Evolutionary conservation across 2,888 invertebrate genomes (phyloP).

Genomic region (Atherix ibis): DNA sequence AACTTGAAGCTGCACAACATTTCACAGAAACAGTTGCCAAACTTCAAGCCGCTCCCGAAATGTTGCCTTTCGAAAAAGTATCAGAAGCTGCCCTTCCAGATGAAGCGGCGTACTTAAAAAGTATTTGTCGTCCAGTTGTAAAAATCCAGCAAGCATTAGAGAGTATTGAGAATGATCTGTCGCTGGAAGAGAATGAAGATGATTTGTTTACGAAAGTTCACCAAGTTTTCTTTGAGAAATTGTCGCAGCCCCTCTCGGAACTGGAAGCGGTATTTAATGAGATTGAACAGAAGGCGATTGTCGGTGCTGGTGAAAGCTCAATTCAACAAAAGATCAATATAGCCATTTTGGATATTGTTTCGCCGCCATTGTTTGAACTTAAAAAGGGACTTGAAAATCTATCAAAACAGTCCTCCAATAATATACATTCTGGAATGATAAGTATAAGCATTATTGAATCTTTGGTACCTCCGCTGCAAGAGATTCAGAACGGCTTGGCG

Average conservation of each 20-base stretch:
- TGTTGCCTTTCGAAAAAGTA: conserved; percentile 21
- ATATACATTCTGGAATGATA: conserved; percentile 25
- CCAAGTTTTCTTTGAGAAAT: conserved; percentile 22
- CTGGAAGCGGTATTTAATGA: conserved; percentile 21
- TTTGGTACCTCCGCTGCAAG: conserved; percentile 40
- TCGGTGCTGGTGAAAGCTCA: conserved; percentile 16
- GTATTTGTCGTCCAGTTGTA: conserved; percentile 30
- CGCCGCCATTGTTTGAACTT: conserved; percentile 45
- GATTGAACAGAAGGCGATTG: conserved; percentile 20
- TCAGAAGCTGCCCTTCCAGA: conserved; percentile 23
- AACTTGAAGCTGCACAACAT: conserved; percentile 29
- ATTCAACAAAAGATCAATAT: conserved; percentile 36
- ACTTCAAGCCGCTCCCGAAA: conserved; percentile 22
- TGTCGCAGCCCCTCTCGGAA: conserved; percentile 24
- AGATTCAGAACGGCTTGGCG: conserved; percentile 39
- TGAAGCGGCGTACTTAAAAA: conserved; percentile 26
- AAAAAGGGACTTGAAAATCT: conserved; percentile 41
- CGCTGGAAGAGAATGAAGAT: conserved; percentile 26
- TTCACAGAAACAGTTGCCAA: conserved; percentile 29
- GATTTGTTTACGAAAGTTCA: conserved; percentile 26
- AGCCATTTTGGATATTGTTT: conserved; percentile 46
- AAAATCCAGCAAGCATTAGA: conserved; percentile 34
- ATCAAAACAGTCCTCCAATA: conserved; percentile 23
- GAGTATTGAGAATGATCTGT: conserved; percentile 27
- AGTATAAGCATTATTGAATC: conserved; percentile 33